Evolutionary conservation across 2,888 invertebrate genomes (phyloP), one percentile per base, ranked within the genome.

Genomic region (Cepaea hortensis): DNA sequence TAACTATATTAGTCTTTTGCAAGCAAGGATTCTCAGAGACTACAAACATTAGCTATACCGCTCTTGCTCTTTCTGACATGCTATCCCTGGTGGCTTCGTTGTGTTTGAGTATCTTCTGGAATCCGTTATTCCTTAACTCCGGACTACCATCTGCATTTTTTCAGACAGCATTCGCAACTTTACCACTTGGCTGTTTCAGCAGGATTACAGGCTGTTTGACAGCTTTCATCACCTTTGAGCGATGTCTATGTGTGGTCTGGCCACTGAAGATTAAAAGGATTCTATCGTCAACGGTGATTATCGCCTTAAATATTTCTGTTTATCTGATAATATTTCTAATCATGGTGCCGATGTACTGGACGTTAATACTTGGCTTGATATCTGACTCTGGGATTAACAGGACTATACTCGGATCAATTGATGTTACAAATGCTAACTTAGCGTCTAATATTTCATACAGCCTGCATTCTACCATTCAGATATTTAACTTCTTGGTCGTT

Each of bases 181-280:
- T 68, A 79, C 85, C 85, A 4, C 62, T 79, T n/a, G 80, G 23
- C n/a, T 85, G 85, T 55, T 79, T 79, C 72, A 80, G 70, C 70
- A 48, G 80, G 9, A 55, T 85, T 35, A 68, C 85, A 23, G 72
- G 79, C 9, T 80, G 50, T 7, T 9, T 85, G 23, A 85, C 80
- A 1, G 85, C 72, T 4, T 85, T 81, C n/a, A 62, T 81, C 18
- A 73, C 85, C 13, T 77, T 80, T 20, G 85, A 85, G 20, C n/a
- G 85, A 68, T 85, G 50, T 73, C 85, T 85, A 3, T 85, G 85
- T 46, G 81, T 85, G 0, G 50, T 75, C 18, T 23, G 61, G 9
- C 81, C 85, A 0, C 75, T 85, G 2, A 85, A 70, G 23, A 48
- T 85, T 15, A 85, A 80, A 20, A 35, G 23, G 0, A 77, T 85